phyloP scores from a whole-genome alignment of 2,888 invertebrate species.

The Trypoxylon attenuatum region DNA sequence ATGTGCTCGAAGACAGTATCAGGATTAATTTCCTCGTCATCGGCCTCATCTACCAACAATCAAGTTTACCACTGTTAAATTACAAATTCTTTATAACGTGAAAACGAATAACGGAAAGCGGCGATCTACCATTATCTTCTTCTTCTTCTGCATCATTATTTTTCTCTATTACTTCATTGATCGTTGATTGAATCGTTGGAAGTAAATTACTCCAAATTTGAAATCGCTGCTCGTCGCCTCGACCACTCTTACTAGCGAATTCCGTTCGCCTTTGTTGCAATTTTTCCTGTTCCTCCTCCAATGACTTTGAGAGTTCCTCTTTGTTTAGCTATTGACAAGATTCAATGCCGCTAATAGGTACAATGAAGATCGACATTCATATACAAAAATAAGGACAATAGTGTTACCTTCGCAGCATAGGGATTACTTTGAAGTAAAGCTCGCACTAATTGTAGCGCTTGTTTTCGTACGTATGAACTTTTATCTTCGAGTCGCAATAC shows the following conservation, averaged over 20 bases:
- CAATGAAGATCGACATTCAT: too few species aligned
- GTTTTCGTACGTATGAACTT: constrained; percentile 89
- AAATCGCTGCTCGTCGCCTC: constrained; percentile 63
- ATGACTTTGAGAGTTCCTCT: constrained; percentile 78
- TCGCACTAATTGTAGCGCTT: constrained; percentile 86
- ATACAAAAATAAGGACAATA: constrained; percentile 1
- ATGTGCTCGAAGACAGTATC: constrained; percentile 64
- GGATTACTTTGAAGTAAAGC: constrained; percentile 90
- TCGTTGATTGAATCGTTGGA: constrained; percentile 61
- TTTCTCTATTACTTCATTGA: constrained; percentile 49
- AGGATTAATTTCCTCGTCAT: constrained; percentile 49
- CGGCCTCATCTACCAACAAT: constrained; percentile 38
- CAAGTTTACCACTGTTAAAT: constrained; percentile 36
- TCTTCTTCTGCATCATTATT: neutral
- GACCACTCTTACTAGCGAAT: constrained; percentile 56
- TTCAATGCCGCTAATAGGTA: too few species aligned
- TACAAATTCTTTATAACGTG: neutral
- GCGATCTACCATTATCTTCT: constrained; percentile 1
- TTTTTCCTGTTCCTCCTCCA: constrained; percentile 79
- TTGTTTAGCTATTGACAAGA: constrained; percentile 73
- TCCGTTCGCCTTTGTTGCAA: constrained; percentile 75
- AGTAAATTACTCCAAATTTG: constrained; percentile 63
- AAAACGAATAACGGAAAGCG: neutral
- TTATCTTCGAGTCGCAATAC: constrained; percentile 87
- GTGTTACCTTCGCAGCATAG: constrained; percentile 84